Evolutionary conservation across 2,888 invertebrate species (phyloP), one percentile per base, ranked within the genome.

Genomic region (Macrostomum cliftonense): DNA sequence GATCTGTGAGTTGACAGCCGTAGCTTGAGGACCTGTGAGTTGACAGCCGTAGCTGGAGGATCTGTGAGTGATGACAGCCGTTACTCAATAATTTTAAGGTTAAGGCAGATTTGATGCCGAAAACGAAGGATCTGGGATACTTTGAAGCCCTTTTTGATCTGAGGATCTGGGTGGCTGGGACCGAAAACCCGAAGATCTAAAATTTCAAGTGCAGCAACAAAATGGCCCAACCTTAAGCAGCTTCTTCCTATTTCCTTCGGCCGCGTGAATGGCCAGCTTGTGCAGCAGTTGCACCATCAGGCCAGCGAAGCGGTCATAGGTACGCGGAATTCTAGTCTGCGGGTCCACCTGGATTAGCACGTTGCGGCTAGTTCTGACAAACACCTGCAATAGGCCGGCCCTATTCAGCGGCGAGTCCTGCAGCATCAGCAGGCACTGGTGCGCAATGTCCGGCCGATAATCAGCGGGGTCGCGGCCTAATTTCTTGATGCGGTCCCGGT

Each of bases 251-350:
- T 84, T 80, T 0, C 83, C 82, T 64, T 88, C 85, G 47, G 83
- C 80, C 37, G 95, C 88, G 63, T 88, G 76, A 39, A 97, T 85
- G 47, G 82, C 79, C 67, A 87, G 83, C 68, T 91, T 93, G 67
- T 93, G 91, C 46, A 97, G 76, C 37, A 97, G 74, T 76, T 97
- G 95, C 46, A 97, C 95, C 82, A 95, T 93, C 42, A 95, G 73
- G 12, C 91, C 91, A 58, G 88, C 86, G 75, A 95, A 95, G 66
- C 93, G 77, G 67, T 91, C 91, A 65, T 88, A 95, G 1, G 93
- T 95, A 55, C 93, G 76, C 1, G 95, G 95, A 71, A 95, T 88
- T 63, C 93, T 78, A 0, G 91, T 93, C 70, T 91, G 91, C 39
- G 95, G 93, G 70, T 89, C 89, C 36, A 93, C 78, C 78, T 89